A percentile compares a stretch with the other conserved stretches of the same genome.
Conservation (phyloP, 2,113 vertebrate genomes). For the Saguinus midas region DNA sequence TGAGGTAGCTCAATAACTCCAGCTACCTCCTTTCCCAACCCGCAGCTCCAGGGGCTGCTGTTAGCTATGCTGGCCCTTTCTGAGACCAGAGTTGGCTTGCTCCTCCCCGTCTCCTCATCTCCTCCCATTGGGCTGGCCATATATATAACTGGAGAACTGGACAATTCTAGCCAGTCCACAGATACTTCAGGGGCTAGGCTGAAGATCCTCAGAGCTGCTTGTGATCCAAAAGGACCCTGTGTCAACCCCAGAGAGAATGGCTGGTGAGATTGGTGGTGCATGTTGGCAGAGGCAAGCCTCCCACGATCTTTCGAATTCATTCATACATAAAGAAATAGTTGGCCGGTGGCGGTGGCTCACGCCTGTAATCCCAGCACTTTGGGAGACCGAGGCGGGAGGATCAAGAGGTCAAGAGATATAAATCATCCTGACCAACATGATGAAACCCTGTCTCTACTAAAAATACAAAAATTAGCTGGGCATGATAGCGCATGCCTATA, state of each 20-base stretch:
- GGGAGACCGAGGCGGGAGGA: too few species aligned
- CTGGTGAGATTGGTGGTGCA: not conserved
- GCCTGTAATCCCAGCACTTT: too few species aligned
- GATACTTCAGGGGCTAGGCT: not conserved
- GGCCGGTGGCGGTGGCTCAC: too few species aligned
- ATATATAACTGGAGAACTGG: not conserved
- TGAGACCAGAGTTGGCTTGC: not conserved
- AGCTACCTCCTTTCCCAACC: not conserved
- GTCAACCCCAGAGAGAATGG: not conserved
- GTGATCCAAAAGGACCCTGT: not conserved
- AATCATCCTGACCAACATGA: too few species aligned
- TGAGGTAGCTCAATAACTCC: too few species aligned
- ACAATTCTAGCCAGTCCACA: not conserved
- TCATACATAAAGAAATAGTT: not conserved
- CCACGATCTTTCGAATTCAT: not conserved
- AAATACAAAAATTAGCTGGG: too few species aligned
- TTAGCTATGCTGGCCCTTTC: accelerated
- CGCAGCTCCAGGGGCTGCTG: not conserved
- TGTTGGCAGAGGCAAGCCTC: not conserved
- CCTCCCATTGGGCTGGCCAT: not conserved
- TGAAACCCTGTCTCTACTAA: too few species aligned
- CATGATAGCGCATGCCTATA: too few species aligned
- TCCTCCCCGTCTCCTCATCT: not conserved
- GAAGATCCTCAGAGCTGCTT: not conserved
- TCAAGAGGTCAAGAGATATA: too few species aligned